Conservation (phyloP, 2,113 vertebrate species). For the Alexandromys fortis region DNA sequence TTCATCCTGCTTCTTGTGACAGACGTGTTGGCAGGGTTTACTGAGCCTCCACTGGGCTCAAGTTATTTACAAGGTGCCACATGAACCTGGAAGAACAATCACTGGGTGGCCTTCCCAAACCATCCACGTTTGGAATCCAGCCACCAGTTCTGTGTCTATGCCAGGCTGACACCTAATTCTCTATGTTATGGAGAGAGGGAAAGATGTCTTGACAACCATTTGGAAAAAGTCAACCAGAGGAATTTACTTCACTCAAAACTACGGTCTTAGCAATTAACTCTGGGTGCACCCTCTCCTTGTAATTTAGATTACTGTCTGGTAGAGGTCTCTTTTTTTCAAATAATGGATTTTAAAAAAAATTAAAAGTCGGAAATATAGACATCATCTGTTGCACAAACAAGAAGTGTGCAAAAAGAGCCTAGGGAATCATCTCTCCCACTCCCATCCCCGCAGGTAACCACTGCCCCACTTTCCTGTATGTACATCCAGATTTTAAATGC, state of each 20-base stretch:
- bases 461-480: neutral
- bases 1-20: slow-evolving; percentile 56
- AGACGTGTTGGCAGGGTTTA: slow-evolving; percentile 70
- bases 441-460: neutral
- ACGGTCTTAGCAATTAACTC: neutral
- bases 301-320: slow-evolving; percentile 1
- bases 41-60: slow-evolving; percentile 48
- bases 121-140: slow-evolving; percentile 63
- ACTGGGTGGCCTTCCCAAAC: slow-evolving; percentile 46
- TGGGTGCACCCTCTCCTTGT: neutral
- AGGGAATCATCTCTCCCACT: neutral
- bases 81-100: slow-evolving; percentile 62
- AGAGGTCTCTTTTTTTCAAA: neutral
- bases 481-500: neutral
- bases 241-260: slow-evolving; percentile 55
- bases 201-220: slow-evolving; percentile 79
- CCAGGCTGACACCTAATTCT: slow-evolving; percentile 77
- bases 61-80: slow-evolving; percentile 76
- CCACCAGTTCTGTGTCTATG: slow-evolving; percentile 66
- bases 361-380: neutral
- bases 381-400: neutral
- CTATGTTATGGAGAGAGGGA: slow-evolving; percentile 73
- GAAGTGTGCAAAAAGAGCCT: neutral
- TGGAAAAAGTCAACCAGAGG: slow-evolving; percentile 62
- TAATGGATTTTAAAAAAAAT: neutral